phyloP scores from a whole-genome alignment of 2,113 vertebrate genomes.

The Saccopteryx bilineata region DNA sequence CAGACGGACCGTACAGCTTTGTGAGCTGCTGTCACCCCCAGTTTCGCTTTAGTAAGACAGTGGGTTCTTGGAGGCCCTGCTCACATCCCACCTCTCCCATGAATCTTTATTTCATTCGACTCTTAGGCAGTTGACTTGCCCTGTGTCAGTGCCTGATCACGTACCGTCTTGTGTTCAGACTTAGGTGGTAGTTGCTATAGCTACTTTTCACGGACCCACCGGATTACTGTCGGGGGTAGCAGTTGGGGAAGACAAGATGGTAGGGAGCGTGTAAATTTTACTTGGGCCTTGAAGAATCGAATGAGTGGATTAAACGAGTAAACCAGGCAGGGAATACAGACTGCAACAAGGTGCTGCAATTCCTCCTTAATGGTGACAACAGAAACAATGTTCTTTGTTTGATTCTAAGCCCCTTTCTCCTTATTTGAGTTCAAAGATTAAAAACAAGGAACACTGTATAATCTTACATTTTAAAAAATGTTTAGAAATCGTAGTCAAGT shows the following conservation, averaged over 20 bases:
- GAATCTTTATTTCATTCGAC: not conserved
- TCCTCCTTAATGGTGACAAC: not conserved
- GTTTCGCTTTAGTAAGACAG: not conserved
- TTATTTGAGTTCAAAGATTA: conserved; percentile 1
- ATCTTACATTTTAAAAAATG: not conserved
- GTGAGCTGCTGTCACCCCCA: not conserved
- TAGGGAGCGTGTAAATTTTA: not conserved
- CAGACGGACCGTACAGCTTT: not conserved
- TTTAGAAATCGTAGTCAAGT: no score
- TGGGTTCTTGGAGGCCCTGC: not conserved
- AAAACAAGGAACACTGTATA: not conserved
- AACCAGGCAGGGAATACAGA: not conserved
- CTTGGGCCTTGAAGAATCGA: not conserved
- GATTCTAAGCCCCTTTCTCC: not conserved
- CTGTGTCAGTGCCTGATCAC: not conserved
- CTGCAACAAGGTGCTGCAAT: not conserved
- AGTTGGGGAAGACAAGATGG: not conserved
- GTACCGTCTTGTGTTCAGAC: not conserved
- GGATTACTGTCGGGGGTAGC: not conserved
- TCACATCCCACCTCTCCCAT: not conserved
- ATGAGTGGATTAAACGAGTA: not conserved
- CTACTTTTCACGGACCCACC: not conserved
- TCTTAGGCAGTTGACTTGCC: not conserved
- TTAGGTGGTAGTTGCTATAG: conserved; percentile 7
- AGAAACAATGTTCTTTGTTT: not conserved